A percentile compares a stretch with the other conserved stretches of the same genome.
phyloP scores from a whole-genome alignment of 2,888 invertebrate genomes.

The Polydesmus complanatus region DNA sequence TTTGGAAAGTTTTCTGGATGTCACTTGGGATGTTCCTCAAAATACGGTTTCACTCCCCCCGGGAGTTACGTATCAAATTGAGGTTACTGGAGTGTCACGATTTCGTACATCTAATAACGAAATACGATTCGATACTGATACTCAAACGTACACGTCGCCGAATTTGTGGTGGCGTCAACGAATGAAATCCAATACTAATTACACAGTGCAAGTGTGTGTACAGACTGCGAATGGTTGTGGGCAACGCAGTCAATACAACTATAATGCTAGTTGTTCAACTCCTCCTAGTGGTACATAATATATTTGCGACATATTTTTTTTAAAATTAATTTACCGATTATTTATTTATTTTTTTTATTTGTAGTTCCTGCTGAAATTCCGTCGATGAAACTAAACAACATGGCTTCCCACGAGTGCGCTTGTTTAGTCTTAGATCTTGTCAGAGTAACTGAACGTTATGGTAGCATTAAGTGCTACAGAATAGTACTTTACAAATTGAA shows the following conservation, averaged over 20 bases:
- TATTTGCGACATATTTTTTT: neutral
- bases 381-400: conserved; percentile 36
- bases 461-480: conserved; percentile 48
- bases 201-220: conserved; percentile 58
- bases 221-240: conserved; percentile 64
- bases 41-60: neutral
- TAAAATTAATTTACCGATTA: neutral
- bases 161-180: conserved; percentile 38
- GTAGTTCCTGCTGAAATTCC: conserved; percentile 33
- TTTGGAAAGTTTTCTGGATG: conserved; percentile 46
- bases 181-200: conserved; percentile 69
- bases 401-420: conserved; percentile 46
- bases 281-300: conserved; percentile 37
- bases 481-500: conserved; percentile 23
- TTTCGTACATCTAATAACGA: conserved; percentile 42
- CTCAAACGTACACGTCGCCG: conserved; percentile 44
- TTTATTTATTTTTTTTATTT: conserved; percentile 47
- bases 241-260: conserved; percentile 29
- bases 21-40: conserved; percentile 58
- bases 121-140: conserved; percentile 41
- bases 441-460: conserved; percentile 66
- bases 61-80: conserved; percentile 27
- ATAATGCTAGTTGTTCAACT: conserved; percentile 46
- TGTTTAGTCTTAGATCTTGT: conserved; percentile 51
- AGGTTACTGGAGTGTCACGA: conserved; percentile 41